Evolutionary conservation across 2,888 invertebrate genomes (phyloP), one percentile per base, ranked within the genome.

Genomic region (Neria commutata): DNA sequence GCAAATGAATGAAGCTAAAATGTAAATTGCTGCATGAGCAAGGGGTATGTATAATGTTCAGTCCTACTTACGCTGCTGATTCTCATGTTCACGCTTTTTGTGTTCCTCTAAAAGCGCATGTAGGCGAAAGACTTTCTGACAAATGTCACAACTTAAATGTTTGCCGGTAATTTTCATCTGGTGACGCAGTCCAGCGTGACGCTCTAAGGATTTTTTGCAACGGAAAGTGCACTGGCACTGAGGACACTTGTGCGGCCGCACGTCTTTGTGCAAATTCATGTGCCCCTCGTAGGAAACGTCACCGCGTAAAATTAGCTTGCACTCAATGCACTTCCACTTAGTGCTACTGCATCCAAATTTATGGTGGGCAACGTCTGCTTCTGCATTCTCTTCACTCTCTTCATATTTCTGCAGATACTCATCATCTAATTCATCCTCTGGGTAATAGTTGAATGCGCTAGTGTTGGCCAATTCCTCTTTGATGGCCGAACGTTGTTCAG

Each of bases 281-380:
- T 69, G 71, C 1, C 67, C 65, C 17, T 69, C 68, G 56, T 67
- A 71, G 19, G 69, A 67, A 0, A 69, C 69, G 55, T 69, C 67
- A 0, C 67, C 65, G n/a, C 67, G 66, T 6, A 69, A 52, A 11
- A 67, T 40, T 1, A 56, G 45, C 54, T 67, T 67, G 48, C 69
- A 69, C 51, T 67, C 65, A 3, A 62, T 54, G 52, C 69, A 67
- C 62, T 66, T 67, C 69, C 69, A 69, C 61, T 67, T 68, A 1
- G 49, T 29, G 2, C 60, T 60, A 14, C 47, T 54, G 3, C n/a
- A n/a, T n/a, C n/a, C n/a, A n/a, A n/a, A n/a, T n/a, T n/a, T n/a
- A n/a, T n/a, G n/a, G n/a, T n/a, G n/a, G n/a, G n/a, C n/a, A n/a
- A n/a, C n/a, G n/a, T 34, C 34, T 8, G 21, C n/a, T 4, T 24